Evolutionary conservation across 2,113 vertebrate species (phyloP).

Genomic region (Gavia stellata): DNA sequence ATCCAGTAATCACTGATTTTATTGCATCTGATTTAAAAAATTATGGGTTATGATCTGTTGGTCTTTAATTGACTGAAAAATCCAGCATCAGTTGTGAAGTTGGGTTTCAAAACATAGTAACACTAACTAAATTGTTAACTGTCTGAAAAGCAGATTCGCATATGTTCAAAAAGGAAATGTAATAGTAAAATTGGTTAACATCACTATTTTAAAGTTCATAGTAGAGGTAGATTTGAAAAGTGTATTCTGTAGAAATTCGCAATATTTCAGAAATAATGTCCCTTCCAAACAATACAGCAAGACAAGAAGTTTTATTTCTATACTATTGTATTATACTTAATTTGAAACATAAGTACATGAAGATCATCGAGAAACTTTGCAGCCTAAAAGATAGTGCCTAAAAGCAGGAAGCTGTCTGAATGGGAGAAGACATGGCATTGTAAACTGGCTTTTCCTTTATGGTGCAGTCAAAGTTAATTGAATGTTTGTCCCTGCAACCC

Average conservation of each 20-base stretch:
- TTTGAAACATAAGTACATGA: neutral
- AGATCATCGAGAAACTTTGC: neutral
- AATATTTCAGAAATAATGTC: neutral
- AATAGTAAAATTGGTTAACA: neutral
- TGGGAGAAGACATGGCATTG: neutral
- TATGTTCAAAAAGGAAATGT: neutral
- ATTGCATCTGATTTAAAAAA: neutral
- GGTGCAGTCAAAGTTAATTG: neutral
- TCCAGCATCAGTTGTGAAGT: neutral
- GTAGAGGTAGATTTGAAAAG: neutral
- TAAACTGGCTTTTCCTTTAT: neutral
- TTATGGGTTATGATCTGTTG: neutral
- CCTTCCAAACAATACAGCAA: neutral
- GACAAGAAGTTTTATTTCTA: neutral
- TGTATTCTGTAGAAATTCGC: neutral
- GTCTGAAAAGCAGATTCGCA: neutral
- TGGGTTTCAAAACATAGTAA: neutral
- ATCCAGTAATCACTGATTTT: neutral
- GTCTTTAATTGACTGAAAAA: constrained; percentile 3
- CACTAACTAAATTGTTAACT: neutral
- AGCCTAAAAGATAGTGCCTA: neutral
- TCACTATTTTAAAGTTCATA: neutral
- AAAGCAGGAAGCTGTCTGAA: neutral
- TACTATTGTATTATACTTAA: neutral
- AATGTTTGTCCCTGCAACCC: neutral